phyloP scores from a whole-genome alignment of 2,113 vertebrate species.

The Miniopterus natalensis region DNA sequence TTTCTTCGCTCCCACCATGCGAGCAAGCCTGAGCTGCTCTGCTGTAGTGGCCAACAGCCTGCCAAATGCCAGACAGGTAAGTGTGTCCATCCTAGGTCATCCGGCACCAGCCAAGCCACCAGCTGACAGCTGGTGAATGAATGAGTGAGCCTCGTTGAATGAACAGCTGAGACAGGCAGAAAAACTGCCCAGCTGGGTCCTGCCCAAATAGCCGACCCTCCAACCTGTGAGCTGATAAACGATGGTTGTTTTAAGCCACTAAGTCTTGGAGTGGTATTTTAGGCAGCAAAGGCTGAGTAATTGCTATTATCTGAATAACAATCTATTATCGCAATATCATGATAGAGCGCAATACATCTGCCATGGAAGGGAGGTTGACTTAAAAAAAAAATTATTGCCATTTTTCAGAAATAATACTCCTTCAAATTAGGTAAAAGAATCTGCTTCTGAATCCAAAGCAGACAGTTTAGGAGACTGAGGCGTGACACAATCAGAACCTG shows the following conservation, averaged over 20 bases:
- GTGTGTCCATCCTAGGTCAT: neutral
- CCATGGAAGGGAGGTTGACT: neutral
- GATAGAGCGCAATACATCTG: neutral
- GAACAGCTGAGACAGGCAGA: neutral
- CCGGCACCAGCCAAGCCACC: neutral
- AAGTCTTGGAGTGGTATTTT: neutral
- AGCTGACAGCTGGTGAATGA: neutral
- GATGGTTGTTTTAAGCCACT: neutral
- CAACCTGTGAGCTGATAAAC: neutral
- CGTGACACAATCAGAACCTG: neutral
- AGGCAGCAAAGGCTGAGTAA: neutral
- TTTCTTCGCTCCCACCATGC: neutral
- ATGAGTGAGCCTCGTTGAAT: neutral
- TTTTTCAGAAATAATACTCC: neutral
- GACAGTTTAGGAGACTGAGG: neutral
- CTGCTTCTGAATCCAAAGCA: neutral
- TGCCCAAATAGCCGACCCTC: neutral
- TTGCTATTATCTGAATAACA: constrained; percentile 2
- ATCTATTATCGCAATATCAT: neutral
- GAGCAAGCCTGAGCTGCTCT: neutral
- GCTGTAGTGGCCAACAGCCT: neutral
- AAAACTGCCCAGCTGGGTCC: neutral
- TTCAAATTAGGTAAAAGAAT: neutral
- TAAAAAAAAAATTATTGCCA: neutral
- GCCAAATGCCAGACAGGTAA: neutral